Evolutionary conservation across 2,113 vertebrate species (phyloP).

Genomic region (Cygnus atratus): DNA sequence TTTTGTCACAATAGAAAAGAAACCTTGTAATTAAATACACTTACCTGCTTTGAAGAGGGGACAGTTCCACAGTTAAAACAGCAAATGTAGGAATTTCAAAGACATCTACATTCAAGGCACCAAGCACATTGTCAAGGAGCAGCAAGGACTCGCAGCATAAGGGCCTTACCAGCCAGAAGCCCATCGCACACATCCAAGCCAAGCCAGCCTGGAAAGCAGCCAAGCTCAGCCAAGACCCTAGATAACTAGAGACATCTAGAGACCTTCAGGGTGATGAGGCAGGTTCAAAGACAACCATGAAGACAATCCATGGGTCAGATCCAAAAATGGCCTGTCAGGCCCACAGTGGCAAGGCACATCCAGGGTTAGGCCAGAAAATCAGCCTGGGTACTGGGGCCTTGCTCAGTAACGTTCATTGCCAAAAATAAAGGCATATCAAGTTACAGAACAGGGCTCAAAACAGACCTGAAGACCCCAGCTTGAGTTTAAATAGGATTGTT

Average conservation of each 20-base stretch:
- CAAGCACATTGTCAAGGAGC: neutral
- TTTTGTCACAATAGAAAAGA: neutral
- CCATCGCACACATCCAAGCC: neutral
- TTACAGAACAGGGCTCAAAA: rapidly evolving
- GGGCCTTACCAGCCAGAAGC: rapidly evolving
- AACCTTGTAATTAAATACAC: neutral
- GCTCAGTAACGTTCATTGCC: rapidly evolving
- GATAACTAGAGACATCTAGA: neutral
- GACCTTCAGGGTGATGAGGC: rapidly evolving
- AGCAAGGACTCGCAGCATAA: neutral
- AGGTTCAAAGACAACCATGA: neutral
- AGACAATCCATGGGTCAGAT: neutral
- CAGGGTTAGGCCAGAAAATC: neutral
- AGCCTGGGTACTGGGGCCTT: rapidly evolving
- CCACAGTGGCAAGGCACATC: rapidly evolving
- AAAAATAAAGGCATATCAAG: rapidly evolving
- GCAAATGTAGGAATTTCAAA: neutral
- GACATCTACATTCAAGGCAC: too few relatives aligned
- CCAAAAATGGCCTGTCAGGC: rapidly evolving
- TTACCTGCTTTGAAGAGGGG: neutral
- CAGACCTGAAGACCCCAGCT: rapidly evolving
- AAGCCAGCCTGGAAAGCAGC: neutral
- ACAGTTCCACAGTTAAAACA: neutral
- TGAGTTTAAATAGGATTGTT: neutral
- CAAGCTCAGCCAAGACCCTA: neutral